Conservation (phyloP, 1,140 invertebrate genomes). For the Dolichoris vasculosae region DNA sequence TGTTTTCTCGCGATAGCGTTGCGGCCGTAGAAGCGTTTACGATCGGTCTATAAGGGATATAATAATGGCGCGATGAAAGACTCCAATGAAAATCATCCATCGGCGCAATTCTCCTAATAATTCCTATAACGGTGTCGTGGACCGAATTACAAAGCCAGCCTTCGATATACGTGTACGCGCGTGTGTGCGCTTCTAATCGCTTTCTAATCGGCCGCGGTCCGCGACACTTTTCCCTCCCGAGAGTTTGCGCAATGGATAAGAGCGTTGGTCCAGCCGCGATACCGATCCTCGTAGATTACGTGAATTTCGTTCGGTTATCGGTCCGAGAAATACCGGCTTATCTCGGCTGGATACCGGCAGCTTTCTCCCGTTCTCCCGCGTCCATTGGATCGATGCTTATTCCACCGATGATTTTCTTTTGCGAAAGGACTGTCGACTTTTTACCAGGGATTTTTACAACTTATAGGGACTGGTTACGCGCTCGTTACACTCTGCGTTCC, state of each 20-base stretch:
- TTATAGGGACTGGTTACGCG: not conserved
- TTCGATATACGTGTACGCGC: not conserved
- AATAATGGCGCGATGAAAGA: not conserved
- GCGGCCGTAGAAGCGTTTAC: not conserved
- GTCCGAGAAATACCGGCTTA: slow-evolving; percentile 19
- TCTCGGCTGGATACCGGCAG: not conserved
- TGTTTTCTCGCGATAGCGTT: not conserved
- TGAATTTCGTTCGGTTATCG: slow-evolving; percentile 36
- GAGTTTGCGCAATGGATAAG: slow-evolving; percentile 24
- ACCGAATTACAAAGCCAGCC: not conserved
- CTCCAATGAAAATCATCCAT: not conserved
- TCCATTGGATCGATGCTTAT: not conserved
- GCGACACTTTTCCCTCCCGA: not conserved
- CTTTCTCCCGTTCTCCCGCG: slow-evolving; percentile 32
- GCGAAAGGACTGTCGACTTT: not conserved
- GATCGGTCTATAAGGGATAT: too few species aligned
- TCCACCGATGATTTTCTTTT: slow-evolving; percentile 1
- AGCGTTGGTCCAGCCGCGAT: not conserved
- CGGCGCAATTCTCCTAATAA: not conserved
- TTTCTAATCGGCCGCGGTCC: slow-evolving; percentile 22
- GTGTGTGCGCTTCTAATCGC: too few species aligned
- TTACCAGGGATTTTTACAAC: not conserved
- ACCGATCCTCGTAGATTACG: slow-evolving; percentile 41
- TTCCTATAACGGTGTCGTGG: not conserved
- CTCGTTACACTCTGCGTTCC: not conserved